Evolutionary conservation across 2,888 invertebrate genomes (phyloP).

Genomic region (Ecdyonurus torrentis): DNA sequence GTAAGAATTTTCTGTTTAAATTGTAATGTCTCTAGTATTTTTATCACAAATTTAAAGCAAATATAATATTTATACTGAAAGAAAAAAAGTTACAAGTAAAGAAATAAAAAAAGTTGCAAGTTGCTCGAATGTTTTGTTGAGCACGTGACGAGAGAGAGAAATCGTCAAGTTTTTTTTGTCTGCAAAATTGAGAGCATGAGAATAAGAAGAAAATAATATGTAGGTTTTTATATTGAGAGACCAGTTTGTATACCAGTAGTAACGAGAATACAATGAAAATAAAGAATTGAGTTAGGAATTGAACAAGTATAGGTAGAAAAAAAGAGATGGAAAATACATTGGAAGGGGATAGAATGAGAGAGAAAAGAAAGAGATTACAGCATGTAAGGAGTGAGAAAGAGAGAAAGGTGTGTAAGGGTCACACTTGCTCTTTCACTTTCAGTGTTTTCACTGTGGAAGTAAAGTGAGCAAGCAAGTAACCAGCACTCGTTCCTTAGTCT

Average conservation of each 20-base stretch:
- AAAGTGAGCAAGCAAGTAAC: background rate
- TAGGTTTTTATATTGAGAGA: background rate
- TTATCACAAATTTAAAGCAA: too few relatives aligned
- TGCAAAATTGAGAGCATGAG: too few relatives aligned
- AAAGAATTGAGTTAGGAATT: background rate
- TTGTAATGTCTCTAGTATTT: too few relatives aligned
- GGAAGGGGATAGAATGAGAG: too few relatives aligned
- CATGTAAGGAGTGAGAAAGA: background rate
- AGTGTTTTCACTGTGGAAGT: background rate
- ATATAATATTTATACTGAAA: too few relatives aligned
- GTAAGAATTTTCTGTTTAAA: too few relatives aligned
- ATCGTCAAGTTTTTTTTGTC: too few relatives aligned
- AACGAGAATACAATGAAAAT: background rate
- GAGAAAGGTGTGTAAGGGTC: background rate
- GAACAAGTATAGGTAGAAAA: background rate
- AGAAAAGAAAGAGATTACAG: background rate
- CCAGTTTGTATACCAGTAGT: background rate
- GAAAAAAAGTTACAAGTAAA: too few relatives aligned
- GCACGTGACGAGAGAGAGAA: background rate
- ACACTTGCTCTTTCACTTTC: background rate
- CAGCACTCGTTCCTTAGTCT: background rate
- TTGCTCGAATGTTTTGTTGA: too few relatives aligned
- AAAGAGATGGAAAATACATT: background rate
- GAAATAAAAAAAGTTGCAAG: too few relatives aligned
- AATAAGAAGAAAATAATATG: too few relatives aligned